Evolutionary conservation across 2,888 invertebrate genomes (phyloP), one percentile per base, ranked within the genome.

Genomic region (Anodontia alba): DNA sequence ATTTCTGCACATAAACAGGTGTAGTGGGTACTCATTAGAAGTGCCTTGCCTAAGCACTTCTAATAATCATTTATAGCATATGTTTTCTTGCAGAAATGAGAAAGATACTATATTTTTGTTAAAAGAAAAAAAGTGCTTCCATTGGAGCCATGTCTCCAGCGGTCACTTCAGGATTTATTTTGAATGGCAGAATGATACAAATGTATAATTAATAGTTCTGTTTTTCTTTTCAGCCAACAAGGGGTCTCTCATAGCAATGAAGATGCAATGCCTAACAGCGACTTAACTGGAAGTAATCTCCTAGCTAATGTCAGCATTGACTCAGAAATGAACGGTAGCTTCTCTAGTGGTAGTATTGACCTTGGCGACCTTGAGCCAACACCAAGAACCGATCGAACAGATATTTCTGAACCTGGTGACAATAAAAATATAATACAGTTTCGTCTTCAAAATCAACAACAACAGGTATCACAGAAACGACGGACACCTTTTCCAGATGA

Each of bases 241-340:
- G 38, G 12, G 12, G 38, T 38, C 38, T 38, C 38, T 8, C 5
- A 12, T 38, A 38, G 38, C 38, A 38, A 29, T 43, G 3, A 46
- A 17, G n/a, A 46, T 20, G 46, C 20, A 3, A 7, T 17, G 7
- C 33, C 62, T 7, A 33, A 62, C 33, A 62, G 33, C 71, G 81
- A 73, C 75, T 23, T 57, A n/a, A 67, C 71, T 17, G 77, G 83
- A 36, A 86, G 82, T 54, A 87, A 86, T 43, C 81, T 93, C 54
- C 83, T 93, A 67, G 89, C 89, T 10, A 93, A 93, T 80, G 93
- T 93, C 36, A 90, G 90, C 79, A 92, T 93, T 20, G 92, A 93
- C 84, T 89, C 89, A 0, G 91, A 92, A 26, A 73, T 91, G 76
- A 89, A 87, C 49, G 89, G 88, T 23, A 89, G 89, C 66, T 90